Base-by-base conservation (phyloP, 2,113 vertebrate species). In the Notarius lentiginosus region DNA sequence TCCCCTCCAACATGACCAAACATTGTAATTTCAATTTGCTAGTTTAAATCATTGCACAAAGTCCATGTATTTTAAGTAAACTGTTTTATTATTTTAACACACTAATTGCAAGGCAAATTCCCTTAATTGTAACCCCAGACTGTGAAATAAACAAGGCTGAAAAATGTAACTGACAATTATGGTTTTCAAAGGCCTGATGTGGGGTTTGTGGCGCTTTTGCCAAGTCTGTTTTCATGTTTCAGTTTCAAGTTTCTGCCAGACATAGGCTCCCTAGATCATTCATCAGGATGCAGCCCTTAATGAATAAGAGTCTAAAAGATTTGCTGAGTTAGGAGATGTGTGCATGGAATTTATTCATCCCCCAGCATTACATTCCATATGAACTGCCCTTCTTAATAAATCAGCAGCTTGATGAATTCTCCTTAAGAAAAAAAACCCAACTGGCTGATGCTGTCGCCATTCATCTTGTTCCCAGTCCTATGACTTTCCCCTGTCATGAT, bases 71-170 rank as follows among this genome's bases (percentile, higher is more conserved):
- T 96, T 96, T 94, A 95, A 93, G 94, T 95, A 94, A 94, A 93
- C 91, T 94, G 93, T 94, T 94, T 95, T 93, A 95, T 95, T 95
- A 95, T 95, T 95, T 95, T 95, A 96, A 95, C 95, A 92, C 93
- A 91, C 93, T 94, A 95, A 96, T 95, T 95, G 94, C 92, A 95
- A 95, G 92, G 94, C 93, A 94, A 95, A 95, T 95, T 93, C 84
- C 93, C 93, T 95, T 95, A 95, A 95, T 95, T 95, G 94, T 94
- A 95, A 93, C 91, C 93, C 92, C 93, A 91, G 94, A 91, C 94
- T 93, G 93, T 92, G 94, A 95, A 95, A 95, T 95, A 95, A 95
- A 96, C 94, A 95, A 93, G 93, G 89, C 93, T 90, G 93, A 95
- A 93, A 93, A 94, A 93, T 92, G 89, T 92, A 94, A 94, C 93